phyloP scores from a whole-genome alignment of 2,888 invertebrate genomes.

The Scaptomyza caliginosa region DNA sequence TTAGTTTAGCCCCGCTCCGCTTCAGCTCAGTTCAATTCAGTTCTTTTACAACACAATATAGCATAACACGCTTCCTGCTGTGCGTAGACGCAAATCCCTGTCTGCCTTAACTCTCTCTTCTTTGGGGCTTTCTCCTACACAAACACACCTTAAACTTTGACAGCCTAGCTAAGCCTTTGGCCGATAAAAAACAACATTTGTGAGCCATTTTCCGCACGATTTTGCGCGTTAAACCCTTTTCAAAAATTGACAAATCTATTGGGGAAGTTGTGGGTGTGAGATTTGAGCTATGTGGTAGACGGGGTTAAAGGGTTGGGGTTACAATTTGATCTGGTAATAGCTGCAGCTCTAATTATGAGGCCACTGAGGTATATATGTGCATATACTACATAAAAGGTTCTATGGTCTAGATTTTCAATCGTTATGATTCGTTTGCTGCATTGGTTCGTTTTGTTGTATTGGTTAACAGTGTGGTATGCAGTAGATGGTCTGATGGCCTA shows the following conservation, averaged over 20 bases:
- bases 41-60: conserved; percentile 2
- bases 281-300: neutral
- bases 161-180: neutral
- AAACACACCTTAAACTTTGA: conserved; percentile 28
- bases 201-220: conserved; percentile 67
- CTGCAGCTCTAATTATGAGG: conserved; percentile 40
- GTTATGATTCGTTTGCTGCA: conserved; percentile 10
- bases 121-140: neutral
- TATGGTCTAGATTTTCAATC: conserved; percentile 10
- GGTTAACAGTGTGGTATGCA: neutral
- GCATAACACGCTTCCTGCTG: conserved; percentile 37
- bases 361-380: conserved; percentile 41
- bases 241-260: conserved; percentile 53
- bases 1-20: conserved; percentile 58
- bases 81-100: conserved; percentile 7
- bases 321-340: conserved; percentile 7
- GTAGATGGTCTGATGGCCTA: conserved; percentile 45
- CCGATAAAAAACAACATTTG: conserved; percentile 20
- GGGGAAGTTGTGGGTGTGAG: neutral
- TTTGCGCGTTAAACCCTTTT: conserved; percentile 52
- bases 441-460: conserved; percentile 16
- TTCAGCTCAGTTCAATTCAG: conserved; percentile 16
- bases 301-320: neutral
- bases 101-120: too few relatives aligned
- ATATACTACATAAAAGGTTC: neutral